Conservation (phyloP, 2,888 invertebrate species). For the Iphiclides podalirius region DNA sequence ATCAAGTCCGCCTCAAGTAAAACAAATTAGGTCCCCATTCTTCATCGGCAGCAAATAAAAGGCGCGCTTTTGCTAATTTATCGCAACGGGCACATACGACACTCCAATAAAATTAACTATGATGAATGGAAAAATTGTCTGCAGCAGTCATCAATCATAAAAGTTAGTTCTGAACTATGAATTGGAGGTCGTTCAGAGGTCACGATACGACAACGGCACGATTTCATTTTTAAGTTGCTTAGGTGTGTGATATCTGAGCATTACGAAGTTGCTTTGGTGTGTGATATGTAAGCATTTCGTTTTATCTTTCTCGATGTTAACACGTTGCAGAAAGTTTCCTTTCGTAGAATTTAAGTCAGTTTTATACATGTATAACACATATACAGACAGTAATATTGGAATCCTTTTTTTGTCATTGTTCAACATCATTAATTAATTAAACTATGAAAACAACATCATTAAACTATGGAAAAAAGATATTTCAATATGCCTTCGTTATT, state of each 20-base stretch:
- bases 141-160: constrained; percentile 65
- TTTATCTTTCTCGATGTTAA: background rate
- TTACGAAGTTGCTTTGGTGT: no score
- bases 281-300: background rate
- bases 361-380: no score
- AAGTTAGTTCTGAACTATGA: constrained; percentile 52
- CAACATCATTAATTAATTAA: no score
- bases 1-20: constrained; percentile 41
- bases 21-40: constrained; percentile 43
- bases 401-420: no score
- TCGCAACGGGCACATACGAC: constrained; percentile 54
- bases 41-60: constrained; percentile 42
- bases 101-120: constrained; percentile 75
- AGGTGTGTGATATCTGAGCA: background rate
- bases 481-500: no score
- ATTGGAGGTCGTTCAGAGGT: constrained; percentile 31
- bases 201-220: constrained; percentile 42
- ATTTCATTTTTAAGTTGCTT: constrained; percentile 16
- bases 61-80: constrained; percentile 49
- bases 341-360: background rate
- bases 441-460: no score
- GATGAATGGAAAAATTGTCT: constrained; percentile 74
- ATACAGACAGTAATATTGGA: no score
- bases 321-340: no score
- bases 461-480: no score